Base-by-base conservation (phyloP, 92 coral and sea anemone species). In the Bergia sp. region DNA sequence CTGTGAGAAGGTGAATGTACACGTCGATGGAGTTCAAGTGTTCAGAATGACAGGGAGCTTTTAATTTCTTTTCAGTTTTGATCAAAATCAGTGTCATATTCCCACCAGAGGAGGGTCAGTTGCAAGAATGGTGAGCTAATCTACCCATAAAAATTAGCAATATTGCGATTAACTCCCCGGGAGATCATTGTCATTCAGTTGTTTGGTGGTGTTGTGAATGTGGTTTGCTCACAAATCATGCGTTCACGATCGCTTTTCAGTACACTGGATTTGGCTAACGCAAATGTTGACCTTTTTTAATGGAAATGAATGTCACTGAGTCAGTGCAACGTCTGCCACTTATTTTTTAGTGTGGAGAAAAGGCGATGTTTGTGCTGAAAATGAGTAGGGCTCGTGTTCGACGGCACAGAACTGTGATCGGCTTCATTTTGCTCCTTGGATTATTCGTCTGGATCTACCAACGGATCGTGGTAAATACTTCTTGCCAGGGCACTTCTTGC, bases 311-410 rank as follows among this genome's bases (percentile, higher is more conserved):
- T 8, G 16, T 41, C 5, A 82, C 8, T 42, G 55, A 82, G 42
- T n/a, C 41, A 18, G 41, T 42, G 42, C 73, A 69, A 83, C 29
- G 74, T 66, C 87, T 83, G 9, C 43, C 67, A 43, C 8, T 83
- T 69, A 13, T 61, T 65, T 82, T 83, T 29, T 83, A 83, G 87
- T 83, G 61, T 44, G 77, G 78, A 69, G 87, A 83, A 83, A 67
- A 69, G 57, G 58, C 43, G 64, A 83, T 83, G 64, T 83, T 73
- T 44, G 42, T 47, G 77, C 16, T 83, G 40, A 83, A 83, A 69
- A 83, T 83, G 87, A 66, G 45, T 69, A 43, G 78, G 47, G 87
- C 87, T 66, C 73, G 77, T 40, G 1, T 69, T 66, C 64, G 87
- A 16, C 57, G 87, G 4, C 77, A 83, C 64, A 83, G 61, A 37